Percentiles rank a stretch among this genome's conserved stretches.
Conservation (phyloP, 2,888 invertebrate species). For the Drosophila merina region DNA sequence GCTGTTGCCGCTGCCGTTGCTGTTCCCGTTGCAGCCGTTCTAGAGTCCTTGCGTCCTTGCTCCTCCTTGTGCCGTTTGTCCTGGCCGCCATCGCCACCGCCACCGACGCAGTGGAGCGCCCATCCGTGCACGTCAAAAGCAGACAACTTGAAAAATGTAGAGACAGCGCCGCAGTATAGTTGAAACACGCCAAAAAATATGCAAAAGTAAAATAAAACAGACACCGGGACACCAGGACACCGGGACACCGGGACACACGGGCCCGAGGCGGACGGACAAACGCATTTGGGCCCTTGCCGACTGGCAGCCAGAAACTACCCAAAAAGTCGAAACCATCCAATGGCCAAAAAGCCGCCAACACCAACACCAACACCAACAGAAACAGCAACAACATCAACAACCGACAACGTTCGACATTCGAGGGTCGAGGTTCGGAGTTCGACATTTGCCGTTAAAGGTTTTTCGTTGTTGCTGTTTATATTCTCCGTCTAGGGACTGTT, state of each 20-base stretch:
- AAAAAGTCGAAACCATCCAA: slow-evolving; percentile 11
- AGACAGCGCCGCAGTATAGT: slow-evolving; percentile 78
- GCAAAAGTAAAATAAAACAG: slow-evolving; percentile 80
- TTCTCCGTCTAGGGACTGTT: neutral
- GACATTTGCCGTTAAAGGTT: slow-evolving; percentile 76
- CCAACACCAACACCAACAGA: slow-evolving; percentile 11
- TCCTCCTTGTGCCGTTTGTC: neutral
- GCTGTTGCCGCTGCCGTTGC: slow-evolving; percentile 17
- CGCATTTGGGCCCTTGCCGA: slow-evolving; percentile 47
- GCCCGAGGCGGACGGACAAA: slow-evolving; percentile 27
- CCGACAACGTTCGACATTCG: slow-evolving; percentile 40
- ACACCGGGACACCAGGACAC: slow-evolving; percentile 51
- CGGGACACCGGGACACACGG: neutral
- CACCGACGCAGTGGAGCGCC: slow-evolving; percentile 73
- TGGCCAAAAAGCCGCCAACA: slow-evolving; percentile 14
- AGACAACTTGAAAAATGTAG: slow-evolving; percentile 81
- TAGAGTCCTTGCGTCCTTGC: slow-evolving; percentile 8
- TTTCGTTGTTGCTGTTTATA: slow-evolving; percentile 58
- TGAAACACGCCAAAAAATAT: slow-evolving; percentile 80
- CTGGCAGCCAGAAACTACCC: slow-evolving; percentile 25
- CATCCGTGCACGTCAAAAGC: slow-evolving; percentile 81
- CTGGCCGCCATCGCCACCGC: slow-evolving; percentile 12
- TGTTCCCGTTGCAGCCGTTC: neutral
- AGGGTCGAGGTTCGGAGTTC: slow-evolving; percentile 75
- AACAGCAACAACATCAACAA: slow-evolving; percentile 12